These are phyloP conservation scores for Sebastes glaucus DNA, from an alignment of 2,797 vertebrate species.

Conservation along the genomic window DNA sequence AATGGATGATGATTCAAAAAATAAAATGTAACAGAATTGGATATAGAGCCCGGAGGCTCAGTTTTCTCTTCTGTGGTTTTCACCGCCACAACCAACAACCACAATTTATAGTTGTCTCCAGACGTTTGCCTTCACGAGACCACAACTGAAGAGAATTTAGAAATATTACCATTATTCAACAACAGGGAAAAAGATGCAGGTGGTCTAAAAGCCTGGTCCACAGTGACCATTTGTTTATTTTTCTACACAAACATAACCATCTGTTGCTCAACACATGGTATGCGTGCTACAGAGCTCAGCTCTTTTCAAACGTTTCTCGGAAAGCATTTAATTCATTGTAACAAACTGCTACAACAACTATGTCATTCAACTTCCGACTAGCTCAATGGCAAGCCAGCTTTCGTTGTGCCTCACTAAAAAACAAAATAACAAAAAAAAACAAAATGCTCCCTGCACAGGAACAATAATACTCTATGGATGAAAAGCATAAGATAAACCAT, in stretches of 20 bases:
- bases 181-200: slow-evolving; percentile 26
- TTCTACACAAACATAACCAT: slow-evolving; percentile 51
- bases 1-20: background rate
- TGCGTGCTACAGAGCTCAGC: slow-evolving; percentile 58
- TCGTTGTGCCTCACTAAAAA: slow-evolving; percentile 21
- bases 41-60: background rate
- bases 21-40: background rate
- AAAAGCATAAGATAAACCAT: slow-evolving; percentile 26
- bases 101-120: slow-evolving; percentile 9
- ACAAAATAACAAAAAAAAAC: background rate
- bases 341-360: slow-evolving; percentile 46
- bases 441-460: background rate
- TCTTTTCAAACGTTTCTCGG: slow-evolving; percentile 43
- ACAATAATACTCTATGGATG: slow-evolving; percentile 31
- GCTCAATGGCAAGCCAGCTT: slow-evolving; percentile 25
- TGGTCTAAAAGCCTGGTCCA: slow-evolving; percentile 54
- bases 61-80: slow-evolving; percentile 22
- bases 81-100: background rate
- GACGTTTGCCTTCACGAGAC: background rate
- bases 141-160: background rate
- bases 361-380: slow-evolving; percentile 24
- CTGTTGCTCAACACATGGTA: slow-evolving; percentile 40
- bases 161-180: slow-evolving; percentile 19
- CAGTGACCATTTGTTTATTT: slow-evolving; percentile 57
- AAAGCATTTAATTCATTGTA: slow-evolving; percentile 46